Evolutionary conservation across 2,888 invertebrate genomes (phyloP).

Genomic region (Neoitamus cyanurus): DNA sequence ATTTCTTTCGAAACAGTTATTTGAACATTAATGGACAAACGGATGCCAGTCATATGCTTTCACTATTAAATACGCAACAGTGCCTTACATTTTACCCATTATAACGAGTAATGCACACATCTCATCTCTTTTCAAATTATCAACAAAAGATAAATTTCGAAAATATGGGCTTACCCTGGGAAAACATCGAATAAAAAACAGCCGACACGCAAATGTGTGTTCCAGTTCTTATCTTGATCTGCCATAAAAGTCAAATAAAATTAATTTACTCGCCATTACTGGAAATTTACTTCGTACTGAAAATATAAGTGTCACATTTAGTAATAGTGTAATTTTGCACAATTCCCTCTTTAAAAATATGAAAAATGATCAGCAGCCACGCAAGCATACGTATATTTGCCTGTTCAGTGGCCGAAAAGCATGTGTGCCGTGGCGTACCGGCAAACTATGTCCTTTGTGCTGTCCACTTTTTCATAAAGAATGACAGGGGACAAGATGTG

Average conservation of each 20-base stretch:
- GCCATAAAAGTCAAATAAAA: background rate
- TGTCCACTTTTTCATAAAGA: constrained; percentile 10
- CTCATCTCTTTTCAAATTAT: background rate
- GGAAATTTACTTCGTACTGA: background rate
- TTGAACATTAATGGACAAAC: background rate
- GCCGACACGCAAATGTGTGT: background rate
- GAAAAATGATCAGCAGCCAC: constrained; percentile 8
- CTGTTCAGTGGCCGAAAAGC: background rate
- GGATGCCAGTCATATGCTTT: background rate
- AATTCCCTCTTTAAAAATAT: constrained; percentile 11
- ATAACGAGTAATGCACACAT: background rate
- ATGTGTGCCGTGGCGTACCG: background rate
- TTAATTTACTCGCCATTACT: background rate
- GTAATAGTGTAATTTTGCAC: background rate
- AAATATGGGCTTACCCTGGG: background rate
- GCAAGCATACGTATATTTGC: background rate
- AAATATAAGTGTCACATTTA: background rate
- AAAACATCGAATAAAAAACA: background rate
- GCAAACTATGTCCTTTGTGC: background rate
- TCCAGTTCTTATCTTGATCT: background rate
- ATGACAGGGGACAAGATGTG: constrained; percentile 30
- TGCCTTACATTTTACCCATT: background rate
- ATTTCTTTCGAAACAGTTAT: too few species aligned
- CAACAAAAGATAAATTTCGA: background rate
- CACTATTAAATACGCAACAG: background rate